Percentiles rank a stretch among this genome's conserved stretches.
These are phyloP conservation scores for Myrmophylax atrothorax DNA, from an alignment of 2,113 vertebrate species.

Conservation along the genomic window DNA sequence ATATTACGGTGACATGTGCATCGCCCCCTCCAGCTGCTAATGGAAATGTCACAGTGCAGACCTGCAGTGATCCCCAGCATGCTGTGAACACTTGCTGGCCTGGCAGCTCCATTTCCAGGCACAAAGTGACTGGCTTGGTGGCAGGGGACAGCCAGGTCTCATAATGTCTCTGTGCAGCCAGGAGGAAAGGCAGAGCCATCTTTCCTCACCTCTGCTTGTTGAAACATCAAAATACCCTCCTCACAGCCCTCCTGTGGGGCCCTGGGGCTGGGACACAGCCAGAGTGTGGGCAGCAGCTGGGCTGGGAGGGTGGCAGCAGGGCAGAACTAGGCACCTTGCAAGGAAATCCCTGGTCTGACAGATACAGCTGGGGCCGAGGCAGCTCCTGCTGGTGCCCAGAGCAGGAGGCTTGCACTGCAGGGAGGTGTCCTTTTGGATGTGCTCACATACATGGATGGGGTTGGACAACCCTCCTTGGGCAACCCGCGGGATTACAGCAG, in stretches of 20 bases:
- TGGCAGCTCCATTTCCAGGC: neutral
- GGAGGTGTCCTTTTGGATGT: neutral
- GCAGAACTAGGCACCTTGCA: neutral
- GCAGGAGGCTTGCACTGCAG: neutral
- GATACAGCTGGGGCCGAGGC: rapidly evolving
- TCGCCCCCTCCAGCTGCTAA: neutral
- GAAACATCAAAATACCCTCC: neutral
- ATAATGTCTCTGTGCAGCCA: neutral
- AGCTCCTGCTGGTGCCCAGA: neutral
- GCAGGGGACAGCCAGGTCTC: neutral
- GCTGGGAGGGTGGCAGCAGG: neutral
- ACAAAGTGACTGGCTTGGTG: neutral
- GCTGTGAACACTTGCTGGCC: neutral
- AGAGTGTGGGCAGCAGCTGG: rapidly evolving
- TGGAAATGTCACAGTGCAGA: constrained; percentile 41
- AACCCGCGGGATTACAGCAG: neutral
- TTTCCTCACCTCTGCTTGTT: neutral
- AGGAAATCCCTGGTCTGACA: neutral
- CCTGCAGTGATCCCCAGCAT: neutral
- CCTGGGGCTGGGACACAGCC: neutral
- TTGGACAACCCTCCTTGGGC: constrained; percentile 11
- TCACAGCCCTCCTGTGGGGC: neutral
- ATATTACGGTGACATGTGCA: neutral
- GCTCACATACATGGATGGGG: neutral
- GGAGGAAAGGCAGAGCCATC: neutral